Percentiles rank a stretch among this genome's conserved stretches.
phyloP scores from a whole-genome alignment of 2,797 vertebrate species.

The Cyclura pinguis region DNA sequence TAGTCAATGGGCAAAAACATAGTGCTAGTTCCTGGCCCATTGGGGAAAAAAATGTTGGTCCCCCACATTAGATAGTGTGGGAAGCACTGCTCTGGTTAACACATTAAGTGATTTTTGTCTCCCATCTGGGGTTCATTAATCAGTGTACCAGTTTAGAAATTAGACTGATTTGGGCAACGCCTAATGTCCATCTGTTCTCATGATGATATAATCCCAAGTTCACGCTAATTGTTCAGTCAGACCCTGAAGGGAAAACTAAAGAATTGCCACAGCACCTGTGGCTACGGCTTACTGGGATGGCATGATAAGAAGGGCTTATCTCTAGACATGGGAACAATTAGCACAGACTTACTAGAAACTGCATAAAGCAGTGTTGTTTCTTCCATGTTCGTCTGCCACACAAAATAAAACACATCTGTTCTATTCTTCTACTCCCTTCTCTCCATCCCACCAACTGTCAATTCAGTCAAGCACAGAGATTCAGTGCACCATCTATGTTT shows the following conservation, averaged over 20 bases:
- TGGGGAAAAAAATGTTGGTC: too few relatives aligned
- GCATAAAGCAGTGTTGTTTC: slow-evolving; percentile 10
- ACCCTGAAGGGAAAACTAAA: slow-evolving; percentile 21
- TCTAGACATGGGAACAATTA: slow-evolving; percentile 50
- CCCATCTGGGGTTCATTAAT: slow-evolving; percentile 30
- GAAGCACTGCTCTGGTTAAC: neutral
- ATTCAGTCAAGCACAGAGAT: neutral
- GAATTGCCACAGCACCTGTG: slow-evolving; percentile 29
- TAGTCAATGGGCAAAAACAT: too few relatives aligned
- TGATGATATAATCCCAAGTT: slow-evolving; percentile 41
- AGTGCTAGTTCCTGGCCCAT: too few relatives aligned
- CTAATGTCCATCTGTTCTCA: slow-evolving; percentile 46
- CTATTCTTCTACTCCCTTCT: neutral
- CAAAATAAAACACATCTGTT: neutral
- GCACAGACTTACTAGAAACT: slow-evolving; percentile 26
- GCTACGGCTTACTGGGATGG: slow-evolving; percentile 47
- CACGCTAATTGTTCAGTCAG: slow-evolving; percentile 42
- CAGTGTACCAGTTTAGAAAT: slow-evolving; percentile 24
- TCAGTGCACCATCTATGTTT: neutral
- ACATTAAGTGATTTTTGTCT: slow-evolving; percentile 7
- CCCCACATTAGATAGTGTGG: too few relatives aligned
- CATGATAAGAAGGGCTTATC: neutral
- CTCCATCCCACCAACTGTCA: neutral
- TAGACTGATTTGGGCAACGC: slow-evolving; percentile 16
- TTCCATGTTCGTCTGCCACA: neutral